These are phyloP conservation scores for Lordiphosa clarofinis DNA, from an alignment of 1,140 invertebrate genomes.

Conservation along the genomic window DNA sequence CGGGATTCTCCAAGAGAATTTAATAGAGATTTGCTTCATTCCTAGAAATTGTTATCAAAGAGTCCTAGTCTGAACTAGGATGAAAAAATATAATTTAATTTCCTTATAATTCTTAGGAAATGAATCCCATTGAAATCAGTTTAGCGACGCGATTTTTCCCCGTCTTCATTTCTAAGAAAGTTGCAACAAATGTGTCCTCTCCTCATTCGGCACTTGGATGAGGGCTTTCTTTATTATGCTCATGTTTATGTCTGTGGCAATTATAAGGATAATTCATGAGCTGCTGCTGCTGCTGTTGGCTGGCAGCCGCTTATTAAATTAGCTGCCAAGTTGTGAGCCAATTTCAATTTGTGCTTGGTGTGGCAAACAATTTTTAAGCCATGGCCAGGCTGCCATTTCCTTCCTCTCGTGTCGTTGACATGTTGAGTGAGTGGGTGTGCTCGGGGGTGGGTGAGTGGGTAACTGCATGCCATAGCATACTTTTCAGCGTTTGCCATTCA, in stretches of 20 bases:
- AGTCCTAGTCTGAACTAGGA: too few species aligned
- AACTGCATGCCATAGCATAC: conserved; percentile 52
- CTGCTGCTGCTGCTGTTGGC: too few species aligned
- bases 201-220: too few species aligned
- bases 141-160: neutral
- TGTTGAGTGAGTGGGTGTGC: conserved; percentile 33
- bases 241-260: conserved; percentile 32
- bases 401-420: conserved; percentile 54
- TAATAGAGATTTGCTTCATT: too few species aligned
- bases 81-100: too few species aligned
- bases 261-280: conserved; percentile 24
- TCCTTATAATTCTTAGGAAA: neutral
- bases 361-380: conserved; percentile 39
- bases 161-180: neutral
- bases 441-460: conserved; percentile 14
- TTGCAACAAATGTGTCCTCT: neutral
- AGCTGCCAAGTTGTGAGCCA: conserved; percentile 66
- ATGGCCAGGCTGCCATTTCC: conserved; percentile 10
- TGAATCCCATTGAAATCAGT: neutral
- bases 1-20: too few species aligned
- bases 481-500: conserved; percentile 65
- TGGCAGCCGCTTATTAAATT: conserved; percentile 48
- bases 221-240: conserved; percentile 14
- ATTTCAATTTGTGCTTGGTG: conserved; percentile 59
- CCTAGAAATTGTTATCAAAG: too few species aligned